Evolutionary conservation across 23 tunicate species (phyloP).

Genomic region (Clavelina lepadiformis): DNA sequence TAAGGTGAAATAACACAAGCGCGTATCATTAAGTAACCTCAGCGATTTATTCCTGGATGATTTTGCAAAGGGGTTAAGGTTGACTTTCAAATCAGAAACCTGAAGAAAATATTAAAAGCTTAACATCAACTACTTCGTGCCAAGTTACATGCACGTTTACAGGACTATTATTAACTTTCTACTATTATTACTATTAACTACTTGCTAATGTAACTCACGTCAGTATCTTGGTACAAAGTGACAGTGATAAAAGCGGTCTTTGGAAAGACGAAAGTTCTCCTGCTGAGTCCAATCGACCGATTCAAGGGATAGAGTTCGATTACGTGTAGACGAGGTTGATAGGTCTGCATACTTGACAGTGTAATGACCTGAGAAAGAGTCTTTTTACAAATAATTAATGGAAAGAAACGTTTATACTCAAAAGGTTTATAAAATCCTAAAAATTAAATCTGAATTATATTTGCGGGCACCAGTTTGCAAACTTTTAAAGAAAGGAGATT

Average conservation of each 20-base stretch:
- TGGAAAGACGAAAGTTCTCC: constrained; percentile 42
- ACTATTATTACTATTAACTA: not conserved
- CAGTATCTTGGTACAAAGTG: constrained; percentile 45
- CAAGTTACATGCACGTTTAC: not conserved
- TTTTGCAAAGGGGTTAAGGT: constrained; percentile 53
- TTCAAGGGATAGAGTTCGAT: constrained; percentile 39
- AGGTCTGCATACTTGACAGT: constrained; percentile 25
- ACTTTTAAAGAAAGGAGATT: no score
- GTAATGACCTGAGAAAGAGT: constrained; percentile 23
- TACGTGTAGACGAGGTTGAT: constrained; percentile 53
- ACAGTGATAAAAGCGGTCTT: constrained; percentile 50
- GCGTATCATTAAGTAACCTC: constrained; percentile 7
- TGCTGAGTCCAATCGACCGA: constrained; percentile 19
- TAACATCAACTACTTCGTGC: not conserved
- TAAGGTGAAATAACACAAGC: no score
- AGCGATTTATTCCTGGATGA: constrained; percentile 42
- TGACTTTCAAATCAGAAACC: constrained; percentile 48
- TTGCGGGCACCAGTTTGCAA: no score
- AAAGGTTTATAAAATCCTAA: no score
- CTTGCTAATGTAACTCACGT: constrained; percentile 15
- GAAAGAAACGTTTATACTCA: no score
- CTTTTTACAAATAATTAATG: no score
- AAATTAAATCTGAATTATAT: no score
- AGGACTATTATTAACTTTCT: not conserved
- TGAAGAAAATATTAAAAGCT: not conserved